Percentiles rank a stretch among this genome's conserved stretches.
Conservation (phyloP, 2,797 vertebrate genomes). For the Coregonus ussuriensis region DNA sequence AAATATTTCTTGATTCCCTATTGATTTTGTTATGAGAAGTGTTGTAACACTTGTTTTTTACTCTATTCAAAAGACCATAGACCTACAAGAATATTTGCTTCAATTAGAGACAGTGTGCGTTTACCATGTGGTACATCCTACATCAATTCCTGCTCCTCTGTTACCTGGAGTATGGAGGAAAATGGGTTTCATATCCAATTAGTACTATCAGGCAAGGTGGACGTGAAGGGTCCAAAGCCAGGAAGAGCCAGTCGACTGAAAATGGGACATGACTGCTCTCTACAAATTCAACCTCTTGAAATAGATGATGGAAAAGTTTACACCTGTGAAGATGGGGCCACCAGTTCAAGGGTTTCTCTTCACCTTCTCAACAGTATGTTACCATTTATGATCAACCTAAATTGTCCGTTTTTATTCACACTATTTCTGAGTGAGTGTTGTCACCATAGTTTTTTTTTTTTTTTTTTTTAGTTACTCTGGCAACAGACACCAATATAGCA, state of each 20-base stretch:
- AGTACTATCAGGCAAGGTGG: constrained; percentile 43
- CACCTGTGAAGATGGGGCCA: constrained; percentile 36
- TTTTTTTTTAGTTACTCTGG: constrained; percentile 40
- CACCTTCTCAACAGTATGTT: constrained; percentile 46
- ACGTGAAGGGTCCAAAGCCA: neutral
- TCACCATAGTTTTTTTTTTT: neutral
- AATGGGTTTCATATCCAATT: neutral
- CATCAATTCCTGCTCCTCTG: constrained; percentile 42
- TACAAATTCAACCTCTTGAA: constrained; percentile 42
- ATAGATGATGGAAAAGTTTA: constrained; percentile 41
- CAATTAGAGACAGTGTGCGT: constrained; percentile 35
- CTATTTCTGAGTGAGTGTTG: neutral
- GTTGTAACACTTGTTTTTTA: neutral
- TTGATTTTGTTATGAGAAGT: neutral
- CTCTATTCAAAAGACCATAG: constrained; percentile 21
- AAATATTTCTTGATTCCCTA: neutral
- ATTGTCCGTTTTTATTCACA: neutral
- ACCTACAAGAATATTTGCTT: constrained; percentile 26
- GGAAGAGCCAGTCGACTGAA: neutral
- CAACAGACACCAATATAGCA: fast-evolving
- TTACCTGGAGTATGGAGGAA: constrained; percentile 48
- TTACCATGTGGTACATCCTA: constrained; percentile 51
- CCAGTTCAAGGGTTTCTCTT: constrained; percentile 43
- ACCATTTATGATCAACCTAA: neutral
- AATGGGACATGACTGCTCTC: constrained; percentile 56